Base-by-base conservation (phyloP, 2,888 invertebrate genomes). In the Mechanitis messenoides region DNA sequence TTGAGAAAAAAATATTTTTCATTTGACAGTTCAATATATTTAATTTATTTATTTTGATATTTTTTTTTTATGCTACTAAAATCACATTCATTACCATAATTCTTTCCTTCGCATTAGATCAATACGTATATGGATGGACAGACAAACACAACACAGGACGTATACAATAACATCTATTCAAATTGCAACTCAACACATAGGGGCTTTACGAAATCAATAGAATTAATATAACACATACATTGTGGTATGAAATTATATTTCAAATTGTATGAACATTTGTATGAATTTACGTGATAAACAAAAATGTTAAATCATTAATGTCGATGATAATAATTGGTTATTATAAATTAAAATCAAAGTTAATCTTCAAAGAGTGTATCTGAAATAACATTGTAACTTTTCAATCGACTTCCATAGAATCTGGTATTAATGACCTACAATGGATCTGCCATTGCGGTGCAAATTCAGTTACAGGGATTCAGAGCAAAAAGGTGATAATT, bases 401-500 rank as follows among this genome's bases (percentile, higher is more conserved):
- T 67, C 67, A 67, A 70, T 67, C 65, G 68, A 69, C 64, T 72
- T 74, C 70, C 70, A 69, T 66, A 69, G 73, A 72, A 71, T 71
- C 72, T 69, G 70, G 67, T 71, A 72, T 72, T 74, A 73, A 73
- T 71, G 70, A 70, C 70, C 71, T 69, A 75, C 72, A 75, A 74
- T 73, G 69, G 69, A 69, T 71, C 66, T 68, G 70, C 69, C 70
- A 71, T 68, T 68, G 70, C 68, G 69, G 69, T 73, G 75, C 74
- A 73, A 75, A 74, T 75, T 74, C 72, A 71, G 71, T 74, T 74
- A 73, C 62, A 56, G 56, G 62, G 56, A 56, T 65, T 56, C 62
- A 58, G 53, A 55, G 59, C 62, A 64, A 69, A 72, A 70, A 67
- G 71, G 64, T 62, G 54, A 53, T 72, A 56, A 56, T 61, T 38